Evolutionary conservation across 2,888 invertebrate species (phyloP), one percentile per base, ranked within the genome.

Genomic region (Brenthis ino): DNA sequence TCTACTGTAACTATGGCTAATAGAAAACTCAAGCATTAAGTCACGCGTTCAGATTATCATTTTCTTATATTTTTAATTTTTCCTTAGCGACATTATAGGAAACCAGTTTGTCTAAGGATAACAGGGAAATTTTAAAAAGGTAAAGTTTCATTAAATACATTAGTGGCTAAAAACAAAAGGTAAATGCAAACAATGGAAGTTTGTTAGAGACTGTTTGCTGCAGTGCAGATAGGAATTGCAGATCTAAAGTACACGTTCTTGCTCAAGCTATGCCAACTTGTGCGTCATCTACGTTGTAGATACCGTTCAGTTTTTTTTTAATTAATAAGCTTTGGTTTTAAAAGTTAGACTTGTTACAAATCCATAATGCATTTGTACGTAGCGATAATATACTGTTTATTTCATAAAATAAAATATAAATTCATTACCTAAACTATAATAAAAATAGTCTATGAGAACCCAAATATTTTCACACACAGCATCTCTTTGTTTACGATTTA

Each of bases 161-260:
- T 53, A 33, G 20, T 53, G 50, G 16, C 50, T 50, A 20, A 57
- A 37, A 57, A 51, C 80, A 78, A 79, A 77, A 82, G 60, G 48
- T 53, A 53, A 33, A 54, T 43, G 82, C 79, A 80, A 76, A 71
- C 72, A 75, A 74, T 74, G 70, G 68, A 67, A 68, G 57, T 65
- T 72, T 65, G 72, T 73, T 64, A 61, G 53, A 55, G 68, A 68
- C 70, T 67, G 79, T 80, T 80, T 76, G 76, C 77, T 80, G 82
- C 80, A 80, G 67, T 80, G 79, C 79, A 77, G 78, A 72, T 75
- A 72, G 75, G 73, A 76, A 76, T 75, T 74, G 74, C 75, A 72
- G 76, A 72, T 75, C 71, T 72, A 72, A 67, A 71, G 69, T 67
- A 55, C 55, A 60, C 51, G 63, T 71, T 67, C 65, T 68, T 68